Evolutionary conservation across 2,113 vertebrate species (phyloP), one percentile per base, ranked within the genome.

Genomic region (Lasiurus cinereus): DNA sequence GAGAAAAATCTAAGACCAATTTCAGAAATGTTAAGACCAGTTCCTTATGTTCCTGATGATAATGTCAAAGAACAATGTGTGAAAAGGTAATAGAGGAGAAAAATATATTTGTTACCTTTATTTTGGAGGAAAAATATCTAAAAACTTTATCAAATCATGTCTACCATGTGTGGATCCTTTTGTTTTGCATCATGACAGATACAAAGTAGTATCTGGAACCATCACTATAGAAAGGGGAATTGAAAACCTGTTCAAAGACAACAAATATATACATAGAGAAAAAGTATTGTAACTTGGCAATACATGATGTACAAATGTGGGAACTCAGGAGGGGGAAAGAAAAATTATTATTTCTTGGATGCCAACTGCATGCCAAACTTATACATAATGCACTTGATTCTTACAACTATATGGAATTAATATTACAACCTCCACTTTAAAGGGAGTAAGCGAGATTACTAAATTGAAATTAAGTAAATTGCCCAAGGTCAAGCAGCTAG

Each of bases 281-380:
- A n/a, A 36, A 36, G 50, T 22, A 90, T 24, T 76, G 0, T 59
- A 87, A 83, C 29, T 50, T 59, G 46, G 72, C 24, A 67, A 84
- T n/a, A 48, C 31, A 36, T 73, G 7, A 62, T 21, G 31, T 70
- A 9, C 69, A 83, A 83, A 64, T 83, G 31, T 16, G 46, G 48
- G 48, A 16, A 8, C 46, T 77, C 33, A 59, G 16, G 8, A 8
- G 12, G 7, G n/a, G 14, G 39, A 52, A 39, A 78, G 27, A 73
- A 62, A 83, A 80, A 79, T 31, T 56, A 83, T 39, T 83, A 78
- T 29, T 82, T 92, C 21, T 73, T 43, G 85, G 62, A 79, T 74
- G 48, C 43, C 95, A 84, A 76, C 22, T 22, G 12, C 29, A 86
- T 78, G 12, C 6, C 50, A 83, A 84, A 14, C 15, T 72, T 27